Conservation (phyloP, 2,797 vertebrate genomes). For the Micropoecilia bifurca region DNA sequence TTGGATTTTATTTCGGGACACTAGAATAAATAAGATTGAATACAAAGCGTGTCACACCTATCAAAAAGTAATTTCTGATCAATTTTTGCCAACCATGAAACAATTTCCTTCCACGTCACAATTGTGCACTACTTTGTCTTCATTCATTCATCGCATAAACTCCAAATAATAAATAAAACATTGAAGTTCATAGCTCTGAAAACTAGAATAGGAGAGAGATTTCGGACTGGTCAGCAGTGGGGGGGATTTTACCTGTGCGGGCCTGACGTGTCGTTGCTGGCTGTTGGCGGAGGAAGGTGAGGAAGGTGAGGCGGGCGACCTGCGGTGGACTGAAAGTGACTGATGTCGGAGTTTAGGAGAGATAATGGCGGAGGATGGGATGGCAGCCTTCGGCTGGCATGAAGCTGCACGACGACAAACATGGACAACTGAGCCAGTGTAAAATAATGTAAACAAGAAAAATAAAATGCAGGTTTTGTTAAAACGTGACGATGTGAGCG, state of each 20-base stretch:
- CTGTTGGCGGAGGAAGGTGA: conserved; percentile 43
- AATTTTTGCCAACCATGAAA: not conserved
- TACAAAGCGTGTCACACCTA: not conserved
- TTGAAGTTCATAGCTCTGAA: not conserved
- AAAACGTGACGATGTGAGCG: conserved; percentile 21
- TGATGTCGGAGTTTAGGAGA: conserved; percentile 61
- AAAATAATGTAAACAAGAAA: conserved; percentile 16
- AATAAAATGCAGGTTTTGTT: conserved; percentile 15
- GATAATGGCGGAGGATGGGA: conserved; percentile 25
- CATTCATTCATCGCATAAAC: not conserved
- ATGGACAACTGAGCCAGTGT: conserved; percentile 88
- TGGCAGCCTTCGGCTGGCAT: conserved; percentile 88
- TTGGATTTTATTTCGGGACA: not conserved
- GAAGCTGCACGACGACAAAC: conserved; percentile 99
- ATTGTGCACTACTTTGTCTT: not conserved
- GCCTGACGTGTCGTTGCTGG: conserved; percentile 50
- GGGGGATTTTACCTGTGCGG: conserved; percentile 61
- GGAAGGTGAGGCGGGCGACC: conserved; percentile 43
- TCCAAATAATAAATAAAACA: not conserved
- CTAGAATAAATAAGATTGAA: not conserved
- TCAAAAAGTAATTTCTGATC: not conserved
- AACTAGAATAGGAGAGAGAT: too few relatives aligned
- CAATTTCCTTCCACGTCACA: not conserved
- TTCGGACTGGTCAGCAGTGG: too few relatives aligned
- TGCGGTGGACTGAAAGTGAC: conserved; percentile 34